Percentiles rank a stretch among this genome's conserved stretches.
Conservation (phyloP, 2,888 invertebrate species). For the Mylabris sibirica region DNA sequence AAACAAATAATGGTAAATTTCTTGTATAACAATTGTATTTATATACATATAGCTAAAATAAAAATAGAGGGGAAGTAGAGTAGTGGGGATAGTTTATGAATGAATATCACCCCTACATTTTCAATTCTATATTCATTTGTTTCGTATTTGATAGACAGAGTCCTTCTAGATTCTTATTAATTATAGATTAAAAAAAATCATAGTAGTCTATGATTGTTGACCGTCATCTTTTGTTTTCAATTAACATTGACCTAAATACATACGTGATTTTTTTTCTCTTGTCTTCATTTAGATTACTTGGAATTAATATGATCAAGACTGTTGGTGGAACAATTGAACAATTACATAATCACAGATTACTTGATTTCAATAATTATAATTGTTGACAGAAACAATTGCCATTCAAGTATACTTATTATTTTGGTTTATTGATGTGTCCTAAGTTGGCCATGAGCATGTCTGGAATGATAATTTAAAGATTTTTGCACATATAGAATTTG, state of each 20-base stretch:
- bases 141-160: not conserved
- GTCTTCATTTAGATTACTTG: not conserved
- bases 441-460: not conserved
- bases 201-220: not conserved
- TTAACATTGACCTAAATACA: slow-evolving; percentile 10
- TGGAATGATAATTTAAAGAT: not conserved
- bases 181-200: not conserved
- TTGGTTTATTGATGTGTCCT: not conserved
- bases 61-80: not conserved
- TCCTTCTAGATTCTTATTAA: not conserved
- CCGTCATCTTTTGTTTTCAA: not conserved
- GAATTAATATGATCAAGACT: not conserved
- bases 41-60: not conserved
- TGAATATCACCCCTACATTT: not conserved
- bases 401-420: not conserved
- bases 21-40: not conserved
- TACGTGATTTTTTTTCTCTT: not conserved
- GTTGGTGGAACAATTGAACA: not conserved
- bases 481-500: not conserved
- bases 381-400: not conserved
- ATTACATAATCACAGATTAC: not conserved
- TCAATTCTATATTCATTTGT: not conserved
- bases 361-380: not conserved
- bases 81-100: not conserved
- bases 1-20: not conserved